phyloP scores from a whole-genome alignment of 1,140 invertebrate genomes.

The Sycobia sp. region DNA sequence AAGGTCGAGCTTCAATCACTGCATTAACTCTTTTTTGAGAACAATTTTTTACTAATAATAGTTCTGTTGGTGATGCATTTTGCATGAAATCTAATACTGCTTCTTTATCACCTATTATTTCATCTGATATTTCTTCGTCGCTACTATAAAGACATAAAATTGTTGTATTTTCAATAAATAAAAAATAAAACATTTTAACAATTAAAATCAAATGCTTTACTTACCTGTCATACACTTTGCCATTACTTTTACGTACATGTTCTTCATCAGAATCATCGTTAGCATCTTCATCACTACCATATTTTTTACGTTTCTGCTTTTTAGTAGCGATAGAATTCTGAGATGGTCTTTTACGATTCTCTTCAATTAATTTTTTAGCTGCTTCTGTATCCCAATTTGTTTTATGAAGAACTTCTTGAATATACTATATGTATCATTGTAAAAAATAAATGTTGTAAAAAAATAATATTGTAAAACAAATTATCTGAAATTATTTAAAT shows the following conservation, averaged over 20 bases:
- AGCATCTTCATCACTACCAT: slow-evolving; percentile 42
- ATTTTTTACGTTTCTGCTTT: slow-evolving; percentile 48
- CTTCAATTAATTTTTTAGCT: slow-evolving; percentile 30
- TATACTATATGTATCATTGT: slow-evolving; percentile 41
- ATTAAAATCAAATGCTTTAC: not conserved
- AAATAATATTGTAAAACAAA: not conserved
- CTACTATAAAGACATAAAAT: slow-evolving; percentile 47
- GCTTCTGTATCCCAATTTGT: slow-evolving; percentile 48
- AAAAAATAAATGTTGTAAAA: slow-evolving; percentile 22
- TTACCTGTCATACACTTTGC: slow-evolving; percentile 57
- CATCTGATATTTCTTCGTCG: slow-evolving; percentile 73
- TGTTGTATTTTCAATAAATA: not conserved
- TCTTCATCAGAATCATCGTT: slow-evolving; percentile 55
- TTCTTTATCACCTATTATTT: slow-evolving; percentile 71
- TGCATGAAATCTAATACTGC: slow-evolving; percentile 80
- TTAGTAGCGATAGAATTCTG: slow-evolving; percentile 28
- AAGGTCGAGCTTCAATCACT: slow-evolving; percentile 72
- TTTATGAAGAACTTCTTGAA: slow-evolving; percentile 44
- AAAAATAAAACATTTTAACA: slow-evolving; percentile 13
- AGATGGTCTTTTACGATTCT: slow-evolving; percentile 35
- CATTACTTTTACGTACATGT: slow-evolving; percentile 46
- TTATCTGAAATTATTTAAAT: slow-evolving; percentile 1
- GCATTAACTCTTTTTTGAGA: slow-evolving; percentile 76
- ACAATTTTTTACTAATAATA: slow-evolving; percentile 71
- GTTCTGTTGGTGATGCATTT: slow-evolving; percentile 68